Base-by-base conservation (phyloP, 1,140 invertebrate genomes). In the Cyclina sinensis region DNA sequence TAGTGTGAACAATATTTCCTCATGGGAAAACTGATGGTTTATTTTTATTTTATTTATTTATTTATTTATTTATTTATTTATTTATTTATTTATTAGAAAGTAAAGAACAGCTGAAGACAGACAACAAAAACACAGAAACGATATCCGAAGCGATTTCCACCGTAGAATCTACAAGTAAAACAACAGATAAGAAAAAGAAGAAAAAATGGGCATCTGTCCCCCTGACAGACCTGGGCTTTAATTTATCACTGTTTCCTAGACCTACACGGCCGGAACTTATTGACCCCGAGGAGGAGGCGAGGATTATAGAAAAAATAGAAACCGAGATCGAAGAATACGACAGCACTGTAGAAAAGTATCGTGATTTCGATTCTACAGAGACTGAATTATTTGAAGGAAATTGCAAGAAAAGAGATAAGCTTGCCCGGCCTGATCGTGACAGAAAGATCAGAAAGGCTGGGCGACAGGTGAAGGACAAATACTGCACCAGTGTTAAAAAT, bases 401-500 rank as follows among this genome's bases (percentile, higher is more conserved):
- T n/a, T 51, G 27, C 39, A 39, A 54, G 21, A 73, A 48, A 48
- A 76, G 86, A 54, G 70, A 68, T 21, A 93, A 93, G 82, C 79
- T 91, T 57, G 39, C 91, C 1, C 86, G 93, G 21, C 12, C 35
- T 59, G 92, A 93, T 65, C 89, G 83, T 27, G 78, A 94, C 62
- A 90, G 92, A 32, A 91, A 91, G 78, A 87, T 89, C 16, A 54
- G 79, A 39, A 94, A 94, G 87, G 92, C 91, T 21, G 90, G 91
- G 43, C 92, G 90, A 39, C 91, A 93, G 86, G 87, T 94, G 12
- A 94, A 94, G 79, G 84, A 92, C 62, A 94, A 94, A 73, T 84
- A 94, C 78, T 92, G 93, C 35, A 87, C 43, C 1, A 92, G 81
- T 86, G 68, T 94, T 5, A 85, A 87, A 78, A 94, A 94, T 90